A percentile compares a stretch with the other conserved stretches of the same genome.
Conservation (phyloP, 1,140 invertebrate species). For the Pteromalus puparum region DNA sequence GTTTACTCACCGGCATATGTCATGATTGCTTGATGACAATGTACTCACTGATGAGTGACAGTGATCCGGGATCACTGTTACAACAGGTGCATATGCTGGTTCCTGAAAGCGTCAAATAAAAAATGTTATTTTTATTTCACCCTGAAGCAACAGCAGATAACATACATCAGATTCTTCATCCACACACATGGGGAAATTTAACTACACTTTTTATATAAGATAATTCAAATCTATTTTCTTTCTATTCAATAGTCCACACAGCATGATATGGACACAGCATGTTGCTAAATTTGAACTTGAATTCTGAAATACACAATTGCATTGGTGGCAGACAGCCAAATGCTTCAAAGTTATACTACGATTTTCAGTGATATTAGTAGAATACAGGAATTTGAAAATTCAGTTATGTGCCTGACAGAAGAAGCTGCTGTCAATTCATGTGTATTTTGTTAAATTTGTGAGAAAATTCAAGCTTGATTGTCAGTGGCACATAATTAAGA, state of each 20-base stretch:
- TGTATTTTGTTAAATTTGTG: neutral
- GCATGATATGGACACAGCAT: neutral
- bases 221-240: slow-evolving; percentile 15
- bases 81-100: slow-evolving; percentile 65
- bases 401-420: neutral
- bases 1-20: slow-evolving; percentile 67
- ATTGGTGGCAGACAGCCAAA: slow-evolving; percentile 32
- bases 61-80: slow-evolving; percentile 69
- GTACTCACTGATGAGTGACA: slow-evolving; percentile 70
- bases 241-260: neutral
- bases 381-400: slow-evolving; percentile 14
- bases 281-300: slow-evolving; percentile 31
- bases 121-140: slow-evolving; percentile 1
- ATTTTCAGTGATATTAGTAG: neutral
- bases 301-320: slow-evolving; percentile 38
- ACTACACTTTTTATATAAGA: neutral
- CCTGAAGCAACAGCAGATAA: neutral
- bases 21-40: slow-evolving; percentile 69
- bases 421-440: neutral
- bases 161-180: neutral
- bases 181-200: neutral
- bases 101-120: slow-evolving; percentile 58
- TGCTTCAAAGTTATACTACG: neutral
- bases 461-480: neutral
- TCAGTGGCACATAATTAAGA: neutral